A percentile compares a stretch with the other conserved stretches of the same genome.
Evolutionary conservation across 2,113 vertebrate genomes (phyloP).

Genomic region (Philantomba maxwellii): DNA sequence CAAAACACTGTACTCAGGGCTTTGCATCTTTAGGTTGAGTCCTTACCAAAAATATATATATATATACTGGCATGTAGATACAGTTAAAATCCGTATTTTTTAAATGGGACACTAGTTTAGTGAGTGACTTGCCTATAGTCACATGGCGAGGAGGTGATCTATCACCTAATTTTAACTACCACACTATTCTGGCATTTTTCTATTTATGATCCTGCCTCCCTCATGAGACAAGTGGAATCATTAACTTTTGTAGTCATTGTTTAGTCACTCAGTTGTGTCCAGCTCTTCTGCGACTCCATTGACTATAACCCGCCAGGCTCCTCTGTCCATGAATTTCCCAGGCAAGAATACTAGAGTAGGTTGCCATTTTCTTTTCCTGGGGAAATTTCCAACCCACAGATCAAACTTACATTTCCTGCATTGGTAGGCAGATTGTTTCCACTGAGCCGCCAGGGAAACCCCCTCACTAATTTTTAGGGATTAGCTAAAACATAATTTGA

Average conservation of each 20-base stretch:
- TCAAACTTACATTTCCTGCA: neutral
- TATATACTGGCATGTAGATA: neutral
- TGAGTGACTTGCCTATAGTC: neutral
- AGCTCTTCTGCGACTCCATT: neutral
- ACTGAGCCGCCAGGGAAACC: neutral
- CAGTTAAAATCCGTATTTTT: neutral
- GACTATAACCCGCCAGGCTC: neutral
- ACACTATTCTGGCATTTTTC: neutral
- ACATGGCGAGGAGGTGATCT: neutral
- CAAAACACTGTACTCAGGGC: neutral
- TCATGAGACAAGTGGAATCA: neutral
- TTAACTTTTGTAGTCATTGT: neutral
- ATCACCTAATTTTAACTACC: neutral
- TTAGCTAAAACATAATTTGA: neutral
- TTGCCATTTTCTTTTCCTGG: neutral
- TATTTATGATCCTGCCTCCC: neutral
- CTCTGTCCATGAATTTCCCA: neutral
- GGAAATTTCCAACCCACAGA: neutral
- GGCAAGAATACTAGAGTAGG: neutral
- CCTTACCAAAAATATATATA: neutral
- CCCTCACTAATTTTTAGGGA: neutral
- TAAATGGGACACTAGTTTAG: neutral
- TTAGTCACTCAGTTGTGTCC: neutral
- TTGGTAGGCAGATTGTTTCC: neutral
- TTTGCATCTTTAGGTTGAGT: neutral